Conservation (phyloP, 2,113 vertebrate species). For the Callipepla californica region DNA sequence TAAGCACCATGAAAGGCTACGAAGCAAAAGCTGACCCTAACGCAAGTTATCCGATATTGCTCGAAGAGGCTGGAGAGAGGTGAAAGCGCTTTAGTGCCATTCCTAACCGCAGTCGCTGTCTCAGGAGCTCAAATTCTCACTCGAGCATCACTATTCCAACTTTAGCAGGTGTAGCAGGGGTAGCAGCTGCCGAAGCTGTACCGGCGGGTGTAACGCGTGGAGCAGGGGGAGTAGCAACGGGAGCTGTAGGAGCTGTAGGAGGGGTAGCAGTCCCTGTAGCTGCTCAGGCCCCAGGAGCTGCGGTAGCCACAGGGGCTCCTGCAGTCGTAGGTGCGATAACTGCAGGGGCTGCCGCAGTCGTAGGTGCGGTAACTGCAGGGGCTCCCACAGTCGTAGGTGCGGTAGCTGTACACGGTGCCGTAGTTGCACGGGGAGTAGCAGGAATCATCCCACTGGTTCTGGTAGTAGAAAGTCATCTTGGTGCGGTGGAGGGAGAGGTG, state of each 20-base stretch:
- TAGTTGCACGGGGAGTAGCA: slow-evolving; percentile 32
- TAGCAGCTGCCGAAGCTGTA: slow-evolving; percentile 9
- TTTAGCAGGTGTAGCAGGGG: neutral
- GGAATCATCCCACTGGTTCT: slow-evolving; percentile 16
- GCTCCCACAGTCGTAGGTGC: neutral
- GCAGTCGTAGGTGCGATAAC: neutral
- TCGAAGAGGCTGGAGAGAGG: neutral
- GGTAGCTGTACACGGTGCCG: neutral
- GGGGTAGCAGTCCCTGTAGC: neutral
- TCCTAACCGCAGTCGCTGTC: accelerated
- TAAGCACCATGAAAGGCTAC: neutral
- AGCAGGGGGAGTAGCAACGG: neutral
- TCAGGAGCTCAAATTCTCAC: accelerated
- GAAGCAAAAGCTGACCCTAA: neutral
- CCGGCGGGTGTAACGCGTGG: neutral
- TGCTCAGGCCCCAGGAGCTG: neutral
- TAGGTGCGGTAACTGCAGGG: neutral
- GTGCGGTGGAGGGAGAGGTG: accelerated
- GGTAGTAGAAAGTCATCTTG: slow-evolving; percentile 54
- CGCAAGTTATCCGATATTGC: accelerated
- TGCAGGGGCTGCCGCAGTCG: neutral
- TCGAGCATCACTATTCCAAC: neutral
- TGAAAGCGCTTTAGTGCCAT: accelerated
- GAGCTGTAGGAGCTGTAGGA: neutral
- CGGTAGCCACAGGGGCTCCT: accelerated